phyloP scores from a whole-genome alignment of 2,113 vertebrate genomes.

The Actinemys pallida region DNA sequence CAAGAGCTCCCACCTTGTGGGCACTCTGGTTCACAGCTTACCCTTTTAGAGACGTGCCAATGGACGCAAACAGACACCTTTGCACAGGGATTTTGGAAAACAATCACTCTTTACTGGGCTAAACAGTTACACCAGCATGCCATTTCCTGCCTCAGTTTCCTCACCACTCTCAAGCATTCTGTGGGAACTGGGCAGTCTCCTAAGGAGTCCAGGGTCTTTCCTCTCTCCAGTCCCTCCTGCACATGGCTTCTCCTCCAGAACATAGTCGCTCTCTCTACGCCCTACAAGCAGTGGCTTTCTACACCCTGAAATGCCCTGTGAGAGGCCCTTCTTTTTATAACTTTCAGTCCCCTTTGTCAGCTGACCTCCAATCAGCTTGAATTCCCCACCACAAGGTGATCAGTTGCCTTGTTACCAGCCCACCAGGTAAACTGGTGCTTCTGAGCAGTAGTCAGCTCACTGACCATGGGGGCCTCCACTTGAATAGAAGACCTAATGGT shows the following conservation, averaged over 20 bases:
- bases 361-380: not conserved
- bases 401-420: not conserved
- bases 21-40: not conserved
- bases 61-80: not conserved
- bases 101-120: not conserved
- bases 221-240: not conserved
- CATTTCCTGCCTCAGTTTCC: not conserved
- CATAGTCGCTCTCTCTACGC: fast-evolving
- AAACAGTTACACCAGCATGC: not conserved
- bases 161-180: not conserved
- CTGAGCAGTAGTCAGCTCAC: not conserved
- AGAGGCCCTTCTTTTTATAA: not conserved
- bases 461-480: not conserved
- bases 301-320: not conserved
- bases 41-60: not conserved
- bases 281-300: not conserved
- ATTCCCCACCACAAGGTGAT: not conserved
- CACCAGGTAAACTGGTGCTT: not conserved
- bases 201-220: no score
- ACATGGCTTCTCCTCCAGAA: not conserved
- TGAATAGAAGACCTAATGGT: not conserved
- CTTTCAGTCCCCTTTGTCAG: not conserved
- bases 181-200: not conserved
- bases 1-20: not conserved
- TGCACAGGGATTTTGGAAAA: not conserved